Conservation (phyloP, 2,888 invertebrate genomes). For the Exephanes ischioxanthus region DNA sequence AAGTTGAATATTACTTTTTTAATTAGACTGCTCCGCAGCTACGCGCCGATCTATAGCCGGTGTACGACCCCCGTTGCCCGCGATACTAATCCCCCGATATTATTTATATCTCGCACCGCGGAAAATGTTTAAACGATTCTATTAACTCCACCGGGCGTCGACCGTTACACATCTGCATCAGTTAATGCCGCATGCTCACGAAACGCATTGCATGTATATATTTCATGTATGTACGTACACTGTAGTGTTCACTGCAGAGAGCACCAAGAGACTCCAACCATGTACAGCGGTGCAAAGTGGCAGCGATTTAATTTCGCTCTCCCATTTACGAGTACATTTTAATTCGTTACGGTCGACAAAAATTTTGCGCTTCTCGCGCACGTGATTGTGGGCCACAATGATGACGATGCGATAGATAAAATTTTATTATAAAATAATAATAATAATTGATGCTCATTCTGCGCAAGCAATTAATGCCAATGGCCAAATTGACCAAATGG, state of each 20-base stretch:
- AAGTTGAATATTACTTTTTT: constrained; percentile 66
- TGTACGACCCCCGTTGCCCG: background rate
- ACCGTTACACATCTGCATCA: constrained; percentile 23
- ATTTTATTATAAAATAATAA: background rate
- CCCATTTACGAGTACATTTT: background rate
- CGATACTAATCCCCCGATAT: constrained; percentile 23
- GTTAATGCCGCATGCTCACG: constrained; percentile 10
- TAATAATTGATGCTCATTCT: background rate
- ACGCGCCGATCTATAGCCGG: background rate
- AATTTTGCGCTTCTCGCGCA: background rate
- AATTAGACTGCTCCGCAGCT: constrained; percentile 49
- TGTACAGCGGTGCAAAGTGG: background rate
- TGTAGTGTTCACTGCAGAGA: background rate
- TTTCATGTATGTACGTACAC: background rate
- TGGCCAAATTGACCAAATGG: background rate
- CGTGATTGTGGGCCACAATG: background rate
- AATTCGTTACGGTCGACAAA: background rate
- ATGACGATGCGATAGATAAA: background rate
- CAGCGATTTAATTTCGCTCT: background rate
- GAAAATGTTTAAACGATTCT: constrained; percentile 58
- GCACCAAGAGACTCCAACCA: background rate
- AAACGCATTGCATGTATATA: background rate
- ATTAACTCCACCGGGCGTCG: constrained; percentile 56
- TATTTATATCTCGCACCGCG: constrained; percentile 58
- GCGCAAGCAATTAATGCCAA: background rate